Conservation (phyloP, 1,140 invertebrate species). For the Ptiloglossa arizonensis region DNA sequence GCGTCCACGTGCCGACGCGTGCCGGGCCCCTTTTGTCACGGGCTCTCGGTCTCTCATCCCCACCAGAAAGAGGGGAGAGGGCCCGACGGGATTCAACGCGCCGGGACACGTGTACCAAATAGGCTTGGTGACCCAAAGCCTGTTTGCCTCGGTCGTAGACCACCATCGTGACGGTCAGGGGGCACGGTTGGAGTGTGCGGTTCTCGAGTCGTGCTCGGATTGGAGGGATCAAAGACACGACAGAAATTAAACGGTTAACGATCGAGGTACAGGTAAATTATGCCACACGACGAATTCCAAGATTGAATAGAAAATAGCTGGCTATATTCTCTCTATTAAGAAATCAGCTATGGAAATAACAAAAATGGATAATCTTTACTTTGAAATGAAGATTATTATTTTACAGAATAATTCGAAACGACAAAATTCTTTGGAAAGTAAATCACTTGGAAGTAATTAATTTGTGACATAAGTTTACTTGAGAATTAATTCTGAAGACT, state of each 20-base stretch:
- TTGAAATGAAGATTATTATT: too few species aligned
- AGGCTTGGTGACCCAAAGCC: slow-evolving; percentile 71
- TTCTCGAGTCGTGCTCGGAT: slow-evolving; percentile 18
- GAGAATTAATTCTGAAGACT: too few species aligned
- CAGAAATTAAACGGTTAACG: slow-evolving; percentile 15
- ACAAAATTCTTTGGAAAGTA: too few species aligned
- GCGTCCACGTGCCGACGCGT: slow-evolving; percentile 67
- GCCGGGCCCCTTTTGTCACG: slow-evolving; percentile 55
- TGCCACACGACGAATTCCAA: too few species aligned
- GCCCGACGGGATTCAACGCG: slow-evolving; percentile 65
- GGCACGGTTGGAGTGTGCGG: slow-evolving; percentile 9
- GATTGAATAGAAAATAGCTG: too few species aligned
- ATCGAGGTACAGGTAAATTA: neutral
- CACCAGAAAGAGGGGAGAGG: slow-evolving; percentile 54
- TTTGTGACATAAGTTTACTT: too few species aligned
- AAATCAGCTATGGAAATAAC: too few species aligned
- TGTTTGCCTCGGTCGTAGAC: slow-evolving; percentile 62
- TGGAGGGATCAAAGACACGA: slow-evolving; percentile 10
- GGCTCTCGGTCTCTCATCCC: slow-evolving; percentile 31
- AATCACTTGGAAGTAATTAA: too few species aligned
- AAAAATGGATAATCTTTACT: too few species aligned
- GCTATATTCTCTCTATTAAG: too few species aligned
- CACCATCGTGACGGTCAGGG: slow-evolving; percentile 25
- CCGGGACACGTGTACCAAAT: slow-evolving; percentile 75
- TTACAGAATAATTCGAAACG: too few species aligned